Evolutionary conservation across 2,113 vertebrate genomes (phyloP).

Genomic region (Sclerurus mexicanus): DNA sequence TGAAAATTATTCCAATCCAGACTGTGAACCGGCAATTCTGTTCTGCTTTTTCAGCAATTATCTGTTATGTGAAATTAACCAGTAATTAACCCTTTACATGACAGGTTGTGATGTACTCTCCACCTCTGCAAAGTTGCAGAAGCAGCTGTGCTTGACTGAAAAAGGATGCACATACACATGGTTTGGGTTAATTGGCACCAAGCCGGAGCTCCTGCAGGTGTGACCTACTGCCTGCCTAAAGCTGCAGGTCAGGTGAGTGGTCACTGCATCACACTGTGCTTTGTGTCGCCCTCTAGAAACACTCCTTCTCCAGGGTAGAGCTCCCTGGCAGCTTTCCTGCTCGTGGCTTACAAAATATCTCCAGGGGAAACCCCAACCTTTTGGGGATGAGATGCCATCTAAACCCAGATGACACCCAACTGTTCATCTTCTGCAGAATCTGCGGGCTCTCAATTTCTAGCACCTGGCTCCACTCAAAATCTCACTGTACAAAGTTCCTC

Average conservation of each 20-base stretch:
- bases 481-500: background rate
- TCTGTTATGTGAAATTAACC: background rate
- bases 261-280: background rate
- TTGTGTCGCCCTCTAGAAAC: background rate
- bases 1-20: background rate
- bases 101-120: background rate
- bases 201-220: background rate
- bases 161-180: background rate
- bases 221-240: background rate
- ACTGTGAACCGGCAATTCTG: background rate
- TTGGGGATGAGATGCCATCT: background rate
- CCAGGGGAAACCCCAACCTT: background rate
- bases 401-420: rapidly evolving
- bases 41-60: background rate
- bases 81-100: background rate
- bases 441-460: background rate
- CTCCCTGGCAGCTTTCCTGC: background rate
- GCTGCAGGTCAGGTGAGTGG: background rate
- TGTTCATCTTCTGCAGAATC: background rate
- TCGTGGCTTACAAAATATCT: background rate
- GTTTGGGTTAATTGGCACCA: background rate
- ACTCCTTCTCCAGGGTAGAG: background rate
- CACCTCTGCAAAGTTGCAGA: background rate
- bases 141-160: background rate
- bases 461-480: background rate